Evolutionary conservation across 2,888 invertebrate species (phyloP).

Genomic region (Blomia tropicalis): DNA sequence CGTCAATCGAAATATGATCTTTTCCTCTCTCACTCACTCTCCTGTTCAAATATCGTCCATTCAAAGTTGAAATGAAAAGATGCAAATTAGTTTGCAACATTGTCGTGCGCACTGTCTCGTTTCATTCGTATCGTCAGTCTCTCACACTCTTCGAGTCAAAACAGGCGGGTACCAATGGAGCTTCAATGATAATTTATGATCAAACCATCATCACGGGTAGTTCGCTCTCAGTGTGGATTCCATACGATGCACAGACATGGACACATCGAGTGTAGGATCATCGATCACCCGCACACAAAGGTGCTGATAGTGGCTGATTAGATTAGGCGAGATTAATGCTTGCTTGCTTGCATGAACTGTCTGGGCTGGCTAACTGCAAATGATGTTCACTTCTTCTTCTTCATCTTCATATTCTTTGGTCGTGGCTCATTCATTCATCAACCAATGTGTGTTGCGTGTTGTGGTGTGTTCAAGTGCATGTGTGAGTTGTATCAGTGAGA

Average conservation of each 20-base stretch:
- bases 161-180: constrained; percentile 10
- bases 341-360: background rate
- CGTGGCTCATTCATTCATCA: constrained; percentile 7
- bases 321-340: constrained; percentile 12
- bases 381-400: background rate
- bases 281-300: constrained; percentile 10
- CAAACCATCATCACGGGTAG: background rate
- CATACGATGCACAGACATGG: too few species aligned
- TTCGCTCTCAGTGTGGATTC: background rate
- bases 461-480: too few species aligned
- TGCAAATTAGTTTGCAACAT: constrained; percentile 3
- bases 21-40: too few species aligned
- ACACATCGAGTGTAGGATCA: background rate
- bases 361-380: background rate
- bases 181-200: constrained; percentile 11
- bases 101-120: too few species aligned
- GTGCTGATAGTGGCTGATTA: constrained; percentile 8
- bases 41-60: too few species aligned
- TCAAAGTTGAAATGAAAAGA: constrained; percentile 2
- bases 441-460: too few species aligned
- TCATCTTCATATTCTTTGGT: background rate
- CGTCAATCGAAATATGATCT: background rate
- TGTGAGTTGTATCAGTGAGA: too few species aligned
- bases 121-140: too few species aligned
- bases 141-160: too few species aligned